A percentile compares a stretch with the other conserved stretches of the same genome.
Evolutionary conservation across 2,113 vertebrate genomes (phyloP).

Genomic region (Macaca nemestrina): DNA sequence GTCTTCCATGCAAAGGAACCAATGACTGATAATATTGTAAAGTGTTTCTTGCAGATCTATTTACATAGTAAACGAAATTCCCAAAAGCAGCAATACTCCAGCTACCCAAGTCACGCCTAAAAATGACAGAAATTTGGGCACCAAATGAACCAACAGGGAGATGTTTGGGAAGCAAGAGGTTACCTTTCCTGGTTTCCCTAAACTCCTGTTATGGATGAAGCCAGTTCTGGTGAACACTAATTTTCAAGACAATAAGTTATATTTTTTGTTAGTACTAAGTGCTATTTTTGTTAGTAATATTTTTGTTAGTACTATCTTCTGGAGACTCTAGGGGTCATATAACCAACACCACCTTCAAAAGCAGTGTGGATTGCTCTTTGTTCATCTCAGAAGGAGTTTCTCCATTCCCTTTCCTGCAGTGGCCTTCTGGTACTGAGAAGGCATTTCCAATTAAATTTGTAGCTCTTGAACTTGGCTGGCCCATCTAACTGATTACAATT

Average conservation of each 20-base stretch:
- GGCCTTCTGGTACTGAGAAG: slow-evolving; percentile 34
- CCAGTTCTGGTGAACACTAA: not conserved
- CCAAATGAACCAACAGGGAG: not conserved
- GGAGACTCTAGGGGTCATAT: not conserved
- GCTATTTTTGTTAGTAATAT: slow-evolving; percentile 11
- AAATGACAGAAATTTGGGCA: not conserved
- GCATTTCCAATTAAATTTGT: slow-evolving; percentile 53
- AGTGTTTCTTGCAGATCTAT: not conserved
- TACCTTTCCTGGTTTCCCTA: not conserved
- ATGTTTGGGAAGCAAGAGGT: not conserved
- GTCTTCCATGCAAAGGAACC: not conserved
- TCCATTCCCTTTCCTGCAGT: slow-evolving; percentile 21
- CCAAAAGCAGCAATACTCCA: not conserved
- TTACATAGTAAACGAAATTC: slow-evolving; percentile 5
- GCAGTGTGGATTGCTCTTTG: not conserved
- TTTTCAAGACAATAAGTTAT: not conserved
- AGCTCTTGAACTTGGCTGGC: slow-evolving; percentile 54
- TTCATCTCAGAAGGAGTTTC: not conserved
- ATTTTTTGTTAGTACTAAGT: not conserved
- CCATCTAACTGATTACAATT: slow-evolving; percentile 48
- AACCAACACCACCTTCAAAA: slow-evolving; percentile 1
- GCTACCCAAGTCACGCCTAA: not conserved
- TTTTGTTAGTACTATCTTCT: slow-evolving; percentile 5
- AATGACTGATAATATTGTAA: not conserved
- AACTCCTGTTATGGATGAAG: not conserved